A percentile compares a stretch with the other conserved stretches of the same genome.
phyloP scores from a whole-genome alignment of 2,888 invertebrate genomes.

The Liopterus haemorrhoidalis region DNA sequence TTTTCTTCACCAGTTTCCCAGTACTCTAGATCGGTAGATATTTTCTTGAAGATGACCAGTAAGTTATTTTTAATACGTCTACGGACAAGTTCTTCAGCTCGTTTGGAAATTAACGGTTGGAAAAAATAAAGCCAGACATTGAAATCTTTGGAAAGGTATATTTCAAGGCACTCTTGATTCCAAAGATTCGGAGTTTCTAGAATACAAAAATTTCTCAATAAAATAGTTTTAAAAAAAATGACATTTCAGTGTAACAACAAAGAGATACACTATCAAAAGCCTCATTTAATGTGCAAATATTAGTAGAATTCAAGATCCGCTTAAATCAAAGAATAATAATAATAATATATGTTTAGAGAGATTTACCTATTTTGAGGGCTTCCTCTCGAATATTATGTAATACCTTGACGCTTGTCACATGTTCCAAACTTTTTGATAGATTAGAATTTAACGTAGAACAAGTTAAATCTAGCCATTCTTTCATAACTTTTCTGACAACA shows the following conservation, averaged over 20 bases:
- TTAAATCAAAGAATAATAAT: not conserved
- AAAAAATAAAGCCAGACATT: constrained; percentile 70
- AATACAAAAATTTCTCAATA: constrained; percentile 29
- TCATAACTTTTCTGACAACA: constrained; percentile 47
- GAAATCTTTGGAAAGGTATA: constrained; percentile 51
- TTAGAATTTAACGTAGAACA: constrained; percentile 51
- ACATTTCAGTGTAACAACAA: no score
- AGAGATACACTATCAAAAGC: no score
- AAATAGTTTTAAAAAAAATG: constrained; percentile 11
- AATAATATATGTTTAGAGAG: constrained; percentile 12
- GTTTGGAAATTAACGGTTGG: constrained; percentile 64
- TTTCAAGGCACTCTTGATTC: constrained; percentile 55
- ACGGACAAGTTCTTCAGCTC: constrained; percentile 59
- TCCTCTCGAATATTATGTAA: constrained; percentile 68
- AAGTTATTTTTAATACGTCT: constrained; percentile 38
- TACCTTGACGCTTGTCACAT: constrained; percentile 64
- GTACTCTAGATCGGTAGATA: constrained; percentile 36
- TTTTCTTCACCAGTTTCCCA: constrained; percentile 50
- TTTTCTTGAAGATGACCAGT: constrained; percentile 46
- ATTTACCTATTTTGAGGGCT: constrained; percentile 55
- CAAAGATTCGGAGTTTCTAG: constrained; percentile 59
- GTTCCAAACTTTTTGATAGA: constrained; percentile 55
- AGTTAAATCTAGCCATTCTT: constrained; percentile 62
- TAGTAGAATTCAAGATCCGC: not conserved
- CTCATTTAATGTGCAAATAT: not conserved